These are phyloP conservation scores for Rhopalosiphum maidis DNA, from an alignment of 1,140 invertebrate species.

Conservation along the genomic window DNA sequence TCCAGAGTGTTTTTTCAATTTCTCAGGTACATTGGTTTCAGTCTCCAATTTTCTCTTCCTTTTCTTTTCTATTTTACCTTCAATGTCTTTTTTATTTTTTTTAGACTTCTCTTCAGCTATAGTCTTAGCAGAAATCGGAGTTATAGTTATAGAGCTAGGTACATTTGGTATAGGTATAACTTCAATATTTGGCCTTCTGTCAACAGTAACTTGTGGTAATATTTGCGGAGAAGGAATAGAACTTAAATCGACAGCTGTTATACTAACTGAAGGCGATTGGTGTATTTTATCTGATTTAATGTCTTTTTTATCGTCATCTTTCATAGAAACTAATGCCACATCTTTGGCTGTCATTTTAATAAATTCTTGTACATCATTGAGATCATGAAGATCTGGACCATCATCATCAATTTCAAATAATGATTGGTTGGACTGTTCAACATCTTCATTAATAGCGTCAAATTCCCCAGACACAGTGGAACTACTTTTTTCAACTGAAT, in stretches of 20 bases:
- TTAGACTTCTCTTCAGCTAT: slow-evolving; percentile 69
- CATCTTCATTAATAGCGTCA: slow-evolving; percentile 29
- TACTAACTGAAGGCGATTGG: slow-evolving; percentile 48
- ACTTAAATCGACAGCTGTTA: slow-evolving; percentile 53
- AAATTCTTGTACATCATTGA: slow-evolving; percentile 55
- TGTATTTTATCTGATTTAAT: slow-evolving; percentile 28
- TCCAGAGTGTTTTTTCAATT: slow-evolving; percentile 51
- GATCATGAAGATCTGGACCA: slow-evolving; percentile 52
- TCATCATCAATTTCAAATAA: slow-evolving; percentile 52
- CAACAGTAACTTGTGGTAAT: slow-evolving; percentile 50
- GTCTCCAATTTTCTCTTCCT: slow-evolving; percentile 76
- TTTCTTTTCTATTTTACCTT: slow-evolving; percentile 77
- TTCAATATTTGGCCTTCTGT: slow-evolving; percentile 50
- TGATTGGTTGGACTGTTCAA: slow-evolving; percentile 29
- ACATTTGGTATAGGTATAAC: slow-evolving; percentile 67
- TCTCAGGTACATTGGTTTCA: slow-evolving; percentile 46
- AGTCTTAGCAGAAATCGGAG: slow-evolving; percentile 70
- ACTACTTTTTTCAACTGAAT: slow-evolving; percentile 54
- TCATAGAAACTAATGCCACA: slow-evolving; percentile 35
- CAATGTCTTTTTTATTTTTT: slow-evolving; percentile 63
- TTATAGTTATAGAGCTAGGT: slow-evolving; percentile 83
- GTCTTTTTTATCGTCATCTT: slow-evolving; percentile 50
- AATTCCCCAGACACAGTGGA: slow-evolving; percentile 44
- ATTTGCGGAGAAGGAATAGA: slow-evolving; percentile 50
- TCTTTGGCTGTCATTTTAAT: slow-evolving; percentile 50